These are phyloP conservation scores for Microcebus lehilahytsara DNA, from an alignment of 2,113 vertebrate genomes.

Conservation along the genomic window DNA sequence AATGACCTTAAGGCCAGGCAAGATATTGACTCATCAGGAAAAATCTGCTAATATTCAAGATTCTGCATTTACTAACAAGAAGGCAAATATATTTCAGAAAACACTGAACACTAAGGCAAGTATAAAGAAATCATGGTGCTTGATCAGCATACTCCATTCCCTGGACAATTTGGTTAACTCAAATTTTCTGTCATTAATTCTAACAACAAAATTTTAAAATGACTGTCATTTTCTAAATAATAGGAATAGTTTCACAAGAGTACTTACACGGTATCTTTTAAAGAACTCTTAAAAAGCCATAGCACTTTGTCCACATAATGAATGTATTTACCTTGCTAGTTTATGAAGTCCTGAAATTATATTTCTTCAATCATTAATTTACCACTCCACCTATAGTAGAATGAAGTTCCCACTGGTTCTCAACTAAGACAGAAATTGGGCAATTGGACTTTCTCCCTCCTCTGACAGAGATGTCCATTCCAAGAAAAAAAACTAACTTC, in stretches of 20 bases:
- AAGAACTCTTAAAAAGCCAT: constrained; percentile 17
- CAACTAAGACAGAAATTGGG: neutral
- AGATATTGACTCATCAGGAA: neutral
- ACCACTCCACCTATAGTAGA: neutral
- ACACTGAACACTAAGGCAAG: neutral
- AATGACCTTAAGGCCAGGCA: neutral
- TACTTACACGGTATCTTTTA: neutral
- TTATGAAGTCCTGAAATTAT: neutral
- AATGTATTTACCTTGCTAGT: neutral
- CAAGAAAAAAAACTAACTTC: neutral
- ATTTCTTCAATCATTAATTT: neutral
- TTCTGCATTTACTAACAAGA: neutral
- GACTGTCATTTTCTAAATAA: constrained; percentile 53
- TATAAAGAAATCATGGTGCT: neutral
- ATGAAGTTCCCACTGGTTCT: neutral
- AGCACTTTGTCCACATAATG: neutral
- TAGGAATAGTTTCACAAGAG: neutral
- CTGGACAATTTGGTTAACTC: neutral
- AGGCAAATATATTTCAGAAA: neutral
- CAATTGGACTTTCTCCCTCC: neutral
- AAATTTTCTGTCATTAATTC: neutral
- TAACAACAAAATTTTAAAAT: constrained; percentile 52
- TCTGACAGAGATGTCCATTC: neutral
- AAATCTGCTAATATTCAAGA: neutral
- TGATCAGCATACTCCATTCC: neutral